Conservation (phyloP, 2,888 invertebrate species). For the Colostygia pectinataria region DNA sequence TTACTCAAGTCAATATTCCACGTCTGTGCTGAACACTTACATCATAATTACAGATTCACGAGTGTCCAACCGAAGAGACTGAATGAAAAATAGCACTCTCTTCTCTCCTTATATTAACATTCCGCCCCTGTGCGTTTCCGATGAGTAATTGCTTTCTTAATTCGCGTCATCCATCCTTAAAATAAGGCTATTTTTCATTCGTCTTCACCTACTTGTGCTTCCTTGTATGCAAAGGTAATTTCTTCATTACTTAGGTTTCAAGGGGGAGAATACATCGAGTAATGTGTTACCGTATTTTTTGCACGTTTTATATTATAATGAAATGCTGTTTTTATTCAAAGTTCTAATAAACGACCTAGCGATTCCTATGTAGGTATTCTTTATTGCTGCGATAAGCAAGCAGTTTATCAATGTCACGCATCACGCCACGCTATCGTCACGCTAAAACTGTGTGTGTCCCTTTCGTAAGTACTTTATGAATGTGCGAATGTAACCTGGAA, state of each 20-base stretch:
- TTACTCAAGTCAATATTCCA: conserved; percentile 29
- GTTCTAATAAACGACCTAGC: background rate
- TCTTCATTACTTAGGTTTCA: conserved; percentile 29
- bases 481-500: too few species aligned
- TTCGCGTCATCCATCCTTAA: conserved; percentile 82
- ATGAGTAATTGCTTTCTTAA: conserved; percentile 84
- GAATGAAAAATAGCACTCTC: conserved; percentile 74
- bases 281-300: conserved; percentile 1
- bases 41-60: conserved; percentile 70
- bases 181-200: conserved; percentile 81
- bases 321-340: background rate
- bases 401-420: background rate
- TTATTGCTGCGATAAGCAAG: background rate
- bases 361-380: too few species aligned
- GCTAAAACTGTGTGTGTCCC: too few species aligned
- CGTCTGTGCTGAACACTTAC: conserved; percentile 45
- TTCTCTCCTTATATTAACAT: conserved; percentile 79
- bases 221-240: conserved; percentile 28
- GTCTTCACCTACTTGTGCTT: conserved; percentile 47
- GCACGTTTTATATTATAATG: conserved; percentile 1
- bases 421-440: background rate
- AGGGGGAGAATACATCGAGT: conserved; percentile 5
- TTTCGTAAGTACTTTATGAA: too few species aligned
- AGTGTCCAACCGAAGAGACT: conserved; percentile 54
- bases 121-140: conserved; percentile 75